Conservation (phyloP, 1,140 invertebrate genomes). For the Cydia amplana region DNA sequence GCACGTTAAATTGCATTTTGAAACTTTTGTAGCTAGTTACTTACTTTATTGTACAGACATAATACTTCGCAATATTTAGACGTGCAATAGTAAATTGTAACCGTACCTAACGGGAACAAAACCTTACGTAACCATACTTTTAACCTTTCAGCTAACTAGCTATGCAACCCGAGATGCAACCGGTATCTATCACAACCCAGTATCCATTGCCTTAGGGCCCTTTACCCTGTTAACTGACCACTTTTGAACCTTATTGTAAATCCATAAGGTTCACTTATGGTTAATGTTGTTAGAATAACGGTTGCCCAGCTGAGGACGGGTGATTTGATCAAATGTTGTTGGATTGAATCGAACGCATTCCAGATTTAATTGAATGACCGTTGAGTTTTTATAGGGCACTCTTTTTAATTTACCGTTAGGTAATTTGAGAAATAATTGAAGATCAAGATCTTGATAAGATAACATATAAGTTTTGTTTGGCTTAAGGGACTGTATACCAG, state of each 20-base stretch:
- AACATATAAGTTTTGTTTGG: too few relatives aligned
- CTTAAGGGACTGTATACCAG: too few relatives aligned
- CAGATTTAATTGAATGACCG: slow-evolving; percentile 10
- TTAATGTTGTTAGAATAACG: not conserved
- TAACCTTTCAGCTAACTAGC: slow-evolving; percentile 6
- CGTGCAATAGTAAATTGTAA: not conserved
- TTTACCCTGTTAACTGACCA: not conserved
- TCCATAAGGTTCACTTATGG: not conserved
- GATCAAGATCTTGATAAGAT: too few relatives aligned
- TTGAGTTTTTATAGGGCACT: not conserved
- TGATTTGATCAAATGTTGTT: slow-evolving; percentile 7
- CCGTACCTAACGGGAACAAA: not conserved
- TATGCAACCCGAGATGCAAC: not conserved
- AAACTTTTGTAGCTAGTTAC: not conserved
- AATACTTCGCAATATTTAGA: too few relatives aligned
- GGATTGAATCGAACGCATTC: slow-evolving; percentile 9
- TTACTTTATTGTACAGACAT: not conserved
- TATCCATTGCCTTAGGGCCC: slow-evolving; percentile 20
- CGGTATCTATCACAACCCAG: slow-evolving; percentile 15
- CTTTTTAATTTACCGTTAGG: not conserved
- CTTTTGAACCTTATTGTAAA: not conserved
- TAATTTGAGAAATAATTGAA: too few relatives aligned
- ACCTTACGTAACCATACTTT: not conserved
- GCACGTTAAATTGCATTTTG: too few relatives aligned
- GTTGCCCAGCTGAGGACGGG: not conserved